Percentiles rank a stretch among this genome's conserved stretches.
Conservation (phyloP, 2,888 invertebrate genomes). For the Rotaria sp. region DNA sequence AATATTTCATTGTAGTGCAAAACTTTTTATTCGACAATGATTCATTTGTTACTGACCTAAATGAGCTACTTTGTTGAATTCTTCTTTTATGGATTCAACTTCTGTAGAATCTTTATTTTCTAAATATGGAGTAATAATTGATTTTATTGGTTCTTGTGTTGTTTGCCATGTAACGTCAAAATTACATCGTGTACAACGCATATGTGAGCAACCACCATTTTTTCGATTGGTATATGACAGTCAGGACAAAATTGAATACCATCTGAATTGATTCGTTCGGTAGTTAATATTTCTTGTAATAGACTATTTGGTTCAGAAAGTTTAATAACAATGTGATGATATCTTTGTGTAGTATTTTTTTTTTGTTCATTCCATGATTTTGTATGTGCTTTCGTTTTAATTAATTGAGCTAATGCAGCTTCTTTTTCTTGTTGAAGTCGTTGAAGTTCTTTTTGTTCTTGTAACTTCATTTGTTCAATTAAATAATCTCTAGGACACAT, state of each 20-base stretch:
- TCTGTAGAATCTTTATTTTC: no score
- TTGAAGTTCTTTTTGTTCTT: not conserved
- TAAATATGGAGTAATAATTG: no score
- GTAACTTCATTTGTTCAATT: not conserved
- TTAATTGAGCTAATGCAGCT: not conserved
- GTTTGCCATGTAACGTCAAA: not conserved
- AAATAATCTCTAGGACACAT: not conserved
- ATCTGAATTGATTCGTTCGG: not conserved
- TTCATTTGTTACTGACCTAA: no score
- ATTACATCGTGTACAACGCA: not conserved
- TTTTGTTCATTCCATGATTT: no score
- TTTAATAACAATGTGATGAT: no score
- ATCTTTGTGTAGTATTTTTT: no score
- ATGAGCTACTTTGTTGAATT: no score
- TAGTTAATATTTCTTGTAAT: slow-evolving; percentile 1
- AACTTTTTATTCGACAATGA: no score
- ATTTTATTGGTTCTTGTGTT: not conserved
- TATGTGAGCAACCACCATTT: not conserved
- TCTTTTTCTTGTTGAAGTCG: not conserved
- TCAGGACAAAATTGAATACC: not conserved
- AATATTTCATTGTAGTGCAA: no score
- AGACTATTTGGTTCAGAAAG: no score
- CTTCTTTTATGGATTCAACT: no score
- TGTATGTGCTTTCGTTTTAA: no score
- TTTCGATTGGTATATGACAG: not conserved